Evolutionary conservation across 2,797 vertebrate genomes (phyloP).

Genomic region (Gorsachius magnificus): DNA sequence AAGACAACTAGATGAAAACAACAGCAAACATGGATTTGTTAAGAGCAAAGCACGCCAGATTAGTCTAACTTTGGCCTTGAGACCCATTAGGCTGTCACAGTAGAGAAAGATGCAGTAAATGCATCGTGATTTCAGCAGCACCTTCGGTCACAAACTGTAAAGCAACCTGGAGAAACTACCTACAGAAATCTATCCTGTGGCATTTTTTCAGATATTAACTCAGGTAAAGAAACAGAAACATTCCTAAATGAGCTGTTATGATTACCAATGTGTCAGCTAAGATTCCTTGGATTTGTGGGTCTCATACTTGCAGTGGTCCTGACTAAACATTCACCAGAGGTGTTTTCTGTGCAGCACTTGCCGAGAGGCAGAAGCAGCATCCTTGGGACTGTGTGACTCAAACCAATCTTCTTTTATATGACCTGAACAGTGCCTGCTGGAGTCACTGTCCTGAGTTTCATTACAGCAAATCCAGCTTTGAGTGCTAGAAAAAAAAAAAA

Average conservation of each 20-base stretch:
- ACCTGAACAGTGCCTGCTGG: neutral
- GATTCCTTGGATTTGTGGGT: neutral
- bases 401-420: neutral
- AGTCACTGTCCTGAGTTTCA: neutral
- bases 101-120: neutral
- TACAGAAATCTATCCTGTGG: neutral
- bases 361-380: neutral
- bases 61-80: neutral
- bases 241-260: neutral
- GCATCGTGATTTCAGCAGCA: neutral
- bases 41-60: neutral
- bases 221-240: neutral
- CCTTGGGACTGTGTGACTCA: neutral
- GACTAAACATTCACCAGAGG: neutral
- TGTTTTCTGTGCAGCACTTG: neutral
- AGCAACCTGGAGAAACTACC: neutral
- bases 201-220: neutral
- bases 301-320: neutral
- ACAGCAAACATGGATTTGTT: neutral
- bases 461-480: neutral
- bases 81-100: neutral
- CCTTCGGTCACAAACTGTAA: neutral
- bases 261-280: neutral
- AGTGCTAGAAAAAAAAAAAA: neutral
- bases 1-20: constrained; percentile 1